These are phyloP conservation scores for Leptinotarsa peninsularis DNA, from an alignment of 2,888 invertebrate genomes.

Conservation along the genomic window DNA sequence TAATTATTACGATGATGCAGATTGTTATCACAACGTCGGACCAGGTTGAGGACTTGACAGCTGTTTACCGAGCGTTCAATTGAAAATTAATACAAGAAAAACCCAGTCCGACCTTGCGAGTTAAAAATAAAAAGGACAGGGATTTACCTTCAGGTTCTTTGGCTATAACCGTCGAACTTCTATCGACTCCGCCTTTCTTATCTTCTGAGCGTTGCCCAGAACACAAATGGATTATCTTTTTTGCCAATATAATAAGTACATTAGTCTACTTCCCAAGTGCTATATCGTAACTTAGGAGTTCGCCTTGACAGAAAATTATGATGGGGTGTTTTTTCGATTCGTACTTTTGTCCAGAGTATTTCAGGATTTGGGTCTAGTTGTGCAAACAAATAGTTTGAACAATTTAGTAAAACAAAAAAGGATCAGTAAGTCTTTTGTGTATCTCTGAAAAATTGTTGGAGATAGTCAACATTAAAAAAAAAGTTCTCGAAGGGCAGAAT, in stretches of 20 bases:
- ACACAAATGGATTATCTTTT: conserved; percentile 69
- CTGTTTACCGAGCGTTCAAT: not conserved
- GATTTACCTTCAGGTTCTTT: conserved; percentile 90
- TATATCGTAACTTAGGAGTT: too few species aligned
- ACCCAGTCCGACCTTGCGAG: conserved; percentile 35
- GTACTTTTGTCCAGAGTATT: too few species aligned
- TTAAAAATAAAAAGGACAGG: conserved; percentile 37
- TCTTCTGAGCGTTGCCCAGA: conserved; percentile 77
- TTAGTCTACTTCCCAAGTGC: not conserved
- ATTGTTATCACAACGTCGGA: not conserved
- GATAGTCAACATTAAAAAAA: too few species aligned
- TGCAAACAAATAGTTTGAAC: too few species aligned
- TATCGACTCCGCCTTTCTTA: conserved; percentile 92
- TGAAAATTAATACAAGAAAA: not conserved
- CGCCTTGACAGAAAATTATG: too few species aligned
- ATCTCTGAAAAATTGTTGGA: too few species aligned
- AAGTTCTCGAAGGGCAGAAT: too few species aligned
- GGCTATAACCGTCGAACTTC: conserved; percentile 93
- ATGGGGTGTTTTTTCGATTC: too few species aligned
- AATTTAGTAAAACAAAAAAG: too few species aligned
- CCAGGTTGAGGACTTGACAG: not conserved
- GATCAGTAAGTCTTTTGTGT: too few species aligned
- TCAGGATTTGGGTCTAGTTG: too few species aligned
- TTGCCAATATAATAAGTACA: conserved; percentile 35
- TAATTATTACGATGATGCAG: conserved; percentile 15